These are phyloP conservation scores for Sanderia malayensis DNA, from an alignment of 30 jellyfish, hydroid and myxozoan species.

Conservation along the genomic window DNA sequence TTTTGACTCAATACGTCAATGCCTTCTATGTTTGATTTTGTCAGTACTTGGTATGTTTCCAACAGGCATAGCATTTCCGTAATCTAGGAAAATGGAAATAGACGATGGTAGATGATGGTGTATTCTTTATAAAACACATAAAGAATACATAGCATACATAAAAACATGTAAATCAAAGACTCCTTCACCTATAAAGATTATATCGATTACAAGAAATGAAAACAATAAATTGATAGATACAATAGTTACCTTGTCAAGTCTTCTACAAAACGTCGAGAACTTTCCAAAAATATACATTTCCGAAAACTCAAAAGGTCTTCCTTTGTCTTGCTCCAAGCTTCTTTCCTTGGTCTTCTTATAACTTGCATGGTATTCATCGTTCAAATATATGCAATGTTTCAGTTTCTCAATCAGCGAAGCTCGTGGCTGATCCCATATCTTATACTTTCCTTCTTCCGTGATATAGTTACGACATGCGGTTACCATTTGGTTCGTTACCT, in stretches of 20 bases:
- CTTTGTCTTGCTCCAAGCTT: constrained; percentile 66
- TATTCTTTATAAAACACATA: too few relatives aligned
- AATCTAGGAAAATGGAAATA: too few relatives aligned
- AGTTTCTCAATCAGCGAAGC: constrained; percentile 61
- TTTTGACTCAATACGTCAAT: constrained; percentile 77
- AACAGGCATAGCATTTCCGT: constrained; percentile 67
- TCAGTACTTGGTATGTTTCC: constrained; percentile 69
- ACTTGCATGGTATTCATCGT: constrained; percentile 87
- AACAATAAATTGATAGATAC: neutral
- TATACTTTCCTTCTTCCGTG: constrained; percentile 63
- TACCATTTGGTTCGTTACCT: constrained; percentile 99
- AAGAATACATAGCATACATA: too few relatives aligned
- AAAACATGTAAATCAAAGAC: too few relatives aligned
- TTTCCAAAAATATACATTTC: constrained; percentile 98
- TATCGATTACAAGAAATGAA: too few relatives aligned
- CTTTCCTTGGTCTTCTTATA: constrained; percentile 81
- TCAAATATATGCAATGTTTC: constrained; percentile 61
- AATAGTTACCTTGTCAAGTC: constrained; percentile 74
- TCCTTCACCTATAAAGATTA: too few relatives aligned
- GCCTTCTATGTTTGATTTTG: constrained; percentile 89
- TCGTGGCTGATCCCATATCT: constrained; percentile 92
- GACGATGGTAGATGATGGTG: too few relatives aligned
- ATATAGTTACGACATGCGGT: constrained; percentile 88
- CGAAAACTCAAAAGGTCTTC: constrained; percentile 94
- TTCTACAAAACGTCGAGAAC: constrained; percentile 87